Base-by-base conservation (phyloP, 2,113 vertebrate genomes). In the Plecturocebus donacophilus region DNA sequence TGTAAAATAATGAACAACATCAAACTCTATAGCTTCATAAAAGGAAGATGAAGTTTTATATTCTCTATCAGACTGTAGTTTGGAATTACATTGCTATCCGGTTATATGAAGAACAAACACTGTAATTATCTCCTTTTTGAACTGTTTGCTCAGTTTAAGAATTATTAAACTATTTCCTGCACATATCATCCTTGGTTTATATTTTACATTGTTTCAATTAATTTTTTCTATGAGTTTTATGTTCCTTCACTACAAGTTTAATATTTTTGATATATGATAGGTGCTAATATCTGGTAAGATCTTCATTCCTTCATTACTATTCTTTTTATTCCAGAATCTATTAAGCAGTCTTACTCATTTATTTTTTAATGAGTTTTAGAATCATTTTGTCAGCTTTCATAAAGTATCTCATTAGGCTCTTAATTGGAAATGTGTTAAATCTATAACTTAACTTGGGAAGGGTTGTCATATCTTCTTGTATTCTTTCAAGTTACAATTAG, bases 321-420 rank as follows among this genome's bases (percentile, higher is more conserved):
- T 68, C 66, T 45, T 93, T 91, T 95, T 49, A 96, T 96, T 91
- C 95, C 76, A 81, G 76, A 92, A 87, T 94, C 42, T 84, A 95
- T 95, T 96, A 81, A 92, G 38, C 38, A 68, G 66, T 84, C 85
- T 94, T 83, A 86, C 27, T 93, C 92, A 86, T 79, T 95, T 91
- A 93, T 93, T 80, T 86, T 86, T 90, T 97, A 95, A 97, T 95
- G 90, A 96, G 91, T 93, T 73, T 94, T 73, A 73, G 90, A 91
- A 68, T 96, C 79, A 30, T 92, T 85, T 77, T 97, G 87, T 97
- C 95, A 94, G 89, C 66, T 96, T 91, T 95, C 76, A 93, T 91
- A 95, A 96, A 85, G 68, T 73, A 83, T 68, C 73, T 89, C 94
- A 90, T 95, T 95, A 95, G 32, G 9, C 27, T 87, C 86, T 98